A percentile compares a stretch with the other conserved stretches of the same genome.
phyloP scores from a whole-genome alignment of 2,888 invertebrate species.

The Rapana venosa region DNA sequence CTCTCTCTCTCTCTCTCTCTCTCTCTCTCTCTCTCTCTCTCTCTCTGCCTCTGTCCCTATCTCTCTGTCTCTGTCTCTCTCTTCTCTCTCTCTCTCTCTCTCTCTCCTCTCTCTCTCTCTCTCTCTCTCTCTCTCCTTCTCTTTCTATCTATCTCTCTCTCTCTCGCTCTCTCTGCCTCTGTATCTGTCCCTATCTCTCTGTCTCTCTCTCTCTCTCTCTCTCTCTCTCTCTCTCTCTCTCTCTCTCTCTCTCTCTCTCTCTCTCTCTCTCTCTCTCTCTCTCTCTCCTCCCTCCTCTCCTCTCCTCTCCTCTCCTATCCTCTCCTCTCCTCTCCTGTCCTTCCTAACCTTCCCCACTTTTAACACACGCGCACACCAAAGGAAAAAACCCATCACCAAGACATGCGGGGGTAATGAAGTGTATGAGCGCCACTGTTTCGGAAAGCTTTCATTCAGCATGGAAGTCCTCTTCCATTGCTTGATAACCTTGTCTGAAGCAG shows the following conservation, averaged over 20 bases:
- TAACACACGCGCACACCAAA: too few relatives aligned
- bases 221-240: conserved; percentile 1
- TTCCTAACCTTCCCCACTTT: too few relatives aligned
- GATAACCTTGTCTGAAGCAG: too few relatives aligned
- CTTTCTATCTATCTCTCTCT: background rate
- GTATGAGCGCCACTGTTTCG: too few relatives aligned
- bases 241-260: background rate
- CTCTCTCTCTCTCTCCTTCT: background rate
- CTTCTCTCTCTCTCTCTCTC: background rate
- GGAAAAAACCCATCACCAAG: too few relatives aligned
- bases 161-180: background rate
- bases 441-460: too few relatives aligned
- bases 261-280: background rate
- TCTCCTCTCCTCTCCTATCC: background rate
- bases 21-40: background rate
- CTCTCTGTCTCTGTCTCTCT: background rate
- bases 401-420: too few relatives aligned
- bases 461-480: too few relatives aligned
- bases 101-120: background rate
- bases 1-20: background rate
- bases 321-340: background rate
- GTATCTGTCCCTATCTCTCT: conserved; percentile 2
- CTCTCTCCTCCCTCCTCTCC: background rate
- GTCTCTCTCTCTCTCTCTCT: background rate
- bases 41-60: background rate